Percentiles rank a stretch among this genome's conserved stretches.
phyloP scores from a whole-genome alignment of 2,888 invertebrate genomes.

The Phaonia tiefii region DNA sequence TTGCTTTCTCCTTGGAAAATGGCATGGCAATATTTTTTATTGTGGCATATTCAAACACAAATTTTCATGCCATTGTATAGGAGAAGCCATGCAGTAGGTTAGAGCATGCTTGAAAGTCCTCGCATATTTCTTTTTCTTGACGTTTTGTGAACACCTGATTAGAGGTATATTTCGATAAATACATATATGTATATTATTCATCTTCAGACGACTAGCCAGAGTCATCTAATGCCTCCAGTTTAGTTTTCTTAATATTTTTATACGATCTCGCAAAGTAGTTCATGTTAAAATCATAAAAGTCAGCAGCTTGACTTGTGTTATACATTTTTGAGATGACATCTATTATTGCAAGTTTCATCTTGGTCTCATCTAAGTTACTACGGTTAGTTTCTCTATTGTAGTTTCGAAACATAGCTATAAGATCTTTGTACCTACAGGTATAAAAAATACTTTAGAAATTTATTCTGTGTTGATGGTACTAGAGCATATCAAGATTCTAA shows the following conservation, averaged over 20 bases:
- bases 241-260: neutral
- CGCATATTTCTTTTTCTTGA: conserved; percentile 2
- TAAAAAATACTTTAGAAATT: neutral
- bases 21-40: neutral
- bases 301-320: conserved; percentile 4
- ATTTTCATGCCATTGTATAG: neutral
- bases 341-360: neutral
- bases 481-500: neutral
- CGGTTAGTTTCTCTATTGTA: too few species aligned
- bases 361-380: neutral
- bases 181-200: too few species aligned
- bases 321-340: neutral
- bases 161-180: neutral
- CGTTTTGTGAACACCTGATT: neutral
- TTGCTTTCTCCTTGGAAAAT: too few species aligned
- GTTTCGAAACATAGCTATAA: too few species aligned
- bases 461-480: neutral
- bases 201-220: too few species aligned
- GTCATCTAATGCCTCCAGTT: neutral
- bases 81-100: too few species aligned
- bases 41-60: neutral
- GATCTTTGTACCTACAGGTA: too few species aligned
- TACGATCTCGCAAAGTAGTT: conserved; percentile 10
- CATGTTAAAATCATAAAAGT: neutral
- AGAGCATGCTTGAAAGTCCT: neutral